Percentiles rank a stretch among this genome's conserved stretches.
Evolutionary conservation across 2,888 invertebrate genomes (phyloP).

Genomic region (Cryptocephalus primarius): DNA sequence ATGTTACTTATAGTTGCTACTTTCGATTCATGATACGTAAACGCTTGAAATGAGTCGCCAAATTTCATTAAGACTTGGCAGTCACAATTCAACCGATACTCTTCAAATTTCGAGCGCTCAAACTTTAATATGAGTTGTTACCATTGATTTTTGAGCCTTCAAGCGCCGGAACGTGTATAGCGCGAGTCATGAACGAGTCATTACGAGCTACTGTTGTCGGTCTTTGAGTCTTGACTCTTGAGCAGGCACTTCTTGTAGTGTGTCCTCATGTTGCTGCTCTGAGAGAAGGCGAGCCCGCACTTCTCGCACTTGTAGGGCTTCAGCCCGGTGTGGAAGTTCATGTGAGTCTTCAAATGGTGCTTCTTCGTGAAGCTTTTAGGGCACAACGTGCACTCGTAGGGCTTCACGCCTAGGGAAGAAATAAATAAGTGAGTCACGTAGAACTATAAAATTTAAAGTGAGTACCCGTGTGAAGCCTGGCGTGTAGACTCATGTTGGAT

Average conservation of each 20-base stretch:
- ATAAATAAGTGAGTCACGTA: neutral
- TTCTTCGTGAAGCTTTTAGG: constrained; percentile 77
- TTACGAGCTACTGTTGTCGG: no score
- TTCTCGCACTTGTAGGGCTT: constrained; percentile 67
- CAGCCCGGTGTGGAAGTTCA: constrained; percentile 74
- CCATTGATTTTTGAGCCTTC: no score
- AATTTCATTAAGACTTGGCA: no score
- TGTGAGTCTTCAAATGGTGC: constrained; percentile 73
- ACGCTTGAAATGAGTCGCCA: no score
- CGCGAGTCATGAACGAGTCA: no score
- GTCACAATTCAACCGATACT: no score
- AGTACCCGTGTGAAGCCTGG: constrained; percentile 64
- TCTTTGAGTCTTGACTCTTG: constrained; percentile 5
- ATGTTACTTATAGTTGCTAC: no score
- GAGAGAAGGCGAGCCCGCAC: constrained; percentile 69
- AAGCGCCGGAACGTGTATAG: no score
- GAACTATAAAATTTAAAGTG: no score
- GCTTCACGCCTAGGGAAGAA: constrained; percentile 56
- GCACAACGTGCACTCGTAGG: constrained; percentile 54
- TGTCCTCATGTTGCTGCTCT: constrained; percentile 79
- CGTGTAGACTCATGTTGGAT: constrained; percentile 75
- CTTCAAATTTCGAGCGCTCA: no score
- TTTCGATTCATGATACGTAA: no score
- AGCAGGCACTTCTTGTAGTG: constrained; percentile 65
- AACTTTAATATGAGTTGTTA: no score